Evolutionary conservation across 2,888 invertebrate species (phyloP), one percentile per base, ranked within the genome.

Genomic region (Chymomyza amoena): DNA sequence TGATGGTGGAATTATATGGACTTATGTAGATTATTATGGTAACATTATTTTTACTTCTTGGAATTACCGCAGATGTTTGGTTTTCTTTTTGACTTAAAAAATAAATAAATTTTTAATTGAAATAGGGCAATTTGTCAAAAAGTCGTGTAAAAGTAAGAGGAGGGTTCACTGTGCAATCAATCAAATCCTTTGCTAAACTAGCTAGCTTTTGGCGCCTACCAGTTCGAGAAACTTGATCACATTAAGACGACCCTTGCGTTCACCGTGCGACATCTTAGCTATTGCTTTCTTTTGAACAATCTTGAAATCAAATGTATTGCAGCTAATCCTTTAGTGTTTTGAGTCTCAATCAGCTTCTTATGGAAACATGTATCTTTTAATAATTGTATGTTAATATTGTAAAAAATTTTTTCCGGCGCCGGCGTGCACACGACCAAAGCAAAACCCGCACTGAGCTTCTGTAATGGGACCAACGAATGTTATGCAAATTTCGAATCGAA

Each of bases 201-300:
- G 25, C 32, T 32, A 32, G 25, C 25, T 32, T 0, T 45, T 45
- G 39, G 13, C 39, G 39, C 4, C 9, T 89, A 91, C 92, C 89
- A 92, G 81, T 85, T 92, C 92, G 65, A 92, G 78, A 83, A 92
- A 92, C 80, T 92, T 92, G 16, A 92, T 86, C 63, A 92, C 90
- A 77, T 89, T 91, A n/a, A 91, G 80, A 65, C 89, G 90, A 61
- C 89, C 89, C 75, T 90, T 89, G 6, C 86, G 88, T 69, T 90
- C 91, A 70, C 88, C 88, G 83, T 91, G 90, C 57, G 91, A 89
- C 91, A 91, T 91, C 80, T 75, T 80, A 13, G 68, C 6, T 62
- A 18, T 51, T 63, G n/a, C 1, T 51, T 51, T 7, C 1, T 32
- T 32, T 32, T 7, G 6, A 32, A 9, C 9, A 32, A 6, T 7